Conservation (phyloP, 2,888 invertebrate genomes). For the Ophraella communa region DNA sequence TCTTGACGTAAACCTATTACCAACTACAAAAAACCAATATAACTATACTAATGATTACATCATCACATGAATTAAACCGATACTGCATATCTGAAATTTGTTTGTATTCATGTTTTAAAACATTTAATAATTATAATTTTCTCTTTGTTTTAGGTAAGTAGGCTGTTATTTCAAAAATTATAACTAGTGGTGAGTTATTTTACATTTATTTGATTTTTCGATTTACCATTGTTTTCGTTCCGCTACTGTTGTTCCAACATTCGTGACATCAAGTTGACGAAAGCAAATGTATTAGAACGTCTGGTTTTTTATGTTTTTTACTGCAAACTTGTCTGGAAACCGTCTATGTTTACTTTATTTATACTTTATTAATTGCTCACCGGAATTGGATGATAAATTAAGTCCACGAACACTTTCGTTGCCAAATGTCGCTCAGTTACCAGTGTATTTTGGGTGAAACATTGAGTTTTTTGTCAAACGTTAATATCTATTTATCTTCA, state of each 20-base stretch:
- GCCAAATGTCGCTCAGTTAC: neutral
- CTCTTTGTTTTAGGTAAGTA: neutral
- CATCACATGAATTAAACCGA: too few species aligned
- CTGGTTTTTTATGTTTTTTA: slow-evolving; percentile 10
- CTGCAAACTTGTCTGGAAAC: neutral
- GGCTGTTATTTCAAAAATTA: neutral
- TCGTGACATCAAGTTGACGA: slow-evolving; percentile 1
- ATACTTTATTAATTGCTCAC: slow-evolving; percentile 1
- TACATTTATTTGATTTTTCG: neutral
- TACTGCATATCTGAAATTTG: too few species aligned
- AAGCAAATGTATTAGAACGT: slow-evolving; percentile 6
- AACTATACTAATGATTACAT: too few species aligned
- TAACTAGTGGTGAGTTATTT: neutral
- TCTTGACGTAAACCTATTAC: too few species aligned
- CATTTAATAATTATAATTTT: too few species aligned
- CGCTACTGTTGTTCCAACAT: neutral
- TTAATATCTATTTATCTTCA: too few species aligned
- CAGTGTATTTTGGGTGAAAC: neutral
- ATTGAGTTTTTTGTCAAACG: too few species aligned
- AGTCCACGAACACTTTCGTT: neutral
- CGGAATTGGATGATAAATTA: neutral
- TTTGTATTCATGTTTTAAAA: too few species aligned
- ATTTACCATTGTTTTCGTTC: neutral
- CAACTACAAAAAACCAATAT: too few species aligned
- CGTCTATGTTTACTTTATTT: slow-evolving; percentile 9